phyloP scores from a whole-genome alignment of 2,113 vertebrate species.

The Chloropsis hardwickii region DNA sequence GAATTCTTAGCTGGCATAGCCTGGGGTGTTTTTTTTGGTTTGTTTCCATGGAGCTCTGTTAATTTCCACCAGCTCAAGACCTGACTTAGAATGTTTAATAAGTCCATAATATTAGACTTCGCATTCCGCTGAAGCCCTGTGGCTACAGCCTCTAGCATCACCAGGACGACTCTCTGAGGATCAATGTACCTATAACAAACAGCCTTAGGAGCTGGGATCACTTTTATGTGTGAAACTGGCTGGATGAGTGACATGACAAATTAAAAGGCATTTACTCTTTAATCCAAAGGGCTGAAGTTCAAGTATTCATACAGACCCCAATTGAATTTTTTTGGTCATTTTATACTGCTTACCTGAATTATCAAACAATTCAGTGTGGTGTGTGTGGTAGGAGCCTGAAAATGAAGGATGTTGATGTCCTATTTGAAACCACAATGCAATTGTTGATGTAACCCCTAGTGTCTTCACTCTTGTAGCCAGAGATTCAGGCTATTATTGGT shows the following conservation, averaged over 20 bases:
- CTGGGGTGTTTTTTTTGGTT: neutral
- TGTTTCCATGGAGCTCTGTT: conserved; percentile 34
- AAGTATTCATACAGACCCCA: neutral
- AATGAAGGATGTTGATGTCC: neutral
- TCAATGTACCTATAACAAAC: neutral
- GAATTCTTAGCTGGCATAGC: neutral
- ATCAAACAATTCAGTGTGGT: neutral
- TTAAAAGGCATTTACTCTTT: neutral
- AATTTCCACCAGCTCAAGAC: conserved; percentile 18
- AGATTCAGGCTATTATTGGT: neutral
- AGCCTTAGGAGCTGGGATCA: neutral
- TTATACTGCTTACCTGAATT: neutral
- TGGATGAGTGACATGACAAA: neutral
- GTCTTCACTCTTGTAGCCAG: neutral
- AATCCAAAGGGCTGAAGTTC: neutral
- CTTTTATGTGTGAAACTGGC: neutral
- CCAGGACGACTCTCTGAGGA: neutral
- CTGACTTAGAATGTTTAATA: conserved; percentile 15
- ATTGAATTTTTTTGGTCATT: neutral
- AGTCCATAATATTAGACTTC: neutral
- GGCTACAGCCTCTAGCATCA: neutral
- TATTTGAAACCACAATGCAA: neutral
- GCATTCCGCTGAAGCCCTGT: neutral
- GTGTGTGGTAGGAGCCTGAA: neutral
- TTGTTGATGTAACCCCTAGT: neutral